phyloP scores from a whole-genome alignment of 2,797 vertebrate species.

The Enteromius radiatus region DNA sequence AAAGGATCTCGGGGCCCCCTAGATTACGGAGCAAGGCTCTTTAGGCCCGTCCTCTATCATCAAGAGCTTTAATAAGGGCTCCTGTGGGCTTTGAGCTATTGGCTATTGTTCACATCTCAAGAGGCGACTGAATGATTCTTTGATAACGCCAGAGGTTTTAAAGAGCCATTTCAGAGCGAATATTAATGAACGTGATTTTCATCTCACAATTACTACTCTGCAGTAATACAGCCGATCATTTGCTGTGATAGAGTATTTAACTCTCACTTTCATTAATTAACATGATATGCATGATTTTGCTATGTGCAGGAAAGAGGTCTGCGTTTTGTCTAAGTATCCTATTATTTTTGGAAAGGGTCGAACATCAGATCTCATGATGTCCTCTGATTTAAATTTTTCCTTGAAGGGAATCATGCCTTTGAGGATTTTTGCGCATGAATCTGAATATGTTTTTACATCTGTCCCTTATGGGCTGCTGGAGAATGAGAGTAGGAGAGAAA shows the following conservation, averaged over 20 bases:
- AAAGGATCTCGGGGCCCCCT: conserved; percentile 23
- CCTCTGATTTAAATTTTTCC: not conserved
- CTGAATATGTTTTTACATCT: conserved; percentile 14
- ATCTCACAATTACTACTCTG: conserved; percentile 22
- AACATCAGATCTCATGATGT: not conserved
- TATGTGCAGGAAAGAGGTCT: not conserved
- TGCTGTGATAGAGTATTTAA: not conserved
- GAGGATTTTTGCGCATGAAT: not conserved
- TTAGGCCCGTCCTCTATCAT: conserved; percentile 26
- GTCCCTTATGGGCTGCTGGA: conserved; percentile 21
- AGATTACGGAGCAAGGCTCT: conserved; percentile 24
- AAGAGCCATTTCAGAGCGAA: conserved; percentile 37
- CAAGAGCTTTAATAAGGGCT: conserved; percentile 33
- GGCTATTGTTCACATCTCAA: conserved; percentile 35
- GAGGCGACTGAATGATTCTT: conserved; percentile 37
- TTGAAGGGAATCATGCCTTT: not conserved
- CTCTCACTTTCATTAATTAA: conserved; percentile 1
- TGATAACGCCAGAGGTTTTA: conserved; percentile 8
- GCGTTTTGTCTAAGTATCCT: not conserved
- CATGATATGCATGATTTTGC: not conserved
- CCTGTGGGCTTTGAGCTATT: conserved; percentile 28
- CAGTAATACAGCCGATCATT: not conserved
- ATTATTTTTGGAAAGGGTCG: not conserved
- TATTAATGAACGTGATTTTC: conserved; percentile 18
- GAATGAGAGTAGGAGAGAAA: not conserved